Evolutionary conservation across 2,888 invertebrate species (phyloP).

Genomic region (Hedya salicella): DNA sequence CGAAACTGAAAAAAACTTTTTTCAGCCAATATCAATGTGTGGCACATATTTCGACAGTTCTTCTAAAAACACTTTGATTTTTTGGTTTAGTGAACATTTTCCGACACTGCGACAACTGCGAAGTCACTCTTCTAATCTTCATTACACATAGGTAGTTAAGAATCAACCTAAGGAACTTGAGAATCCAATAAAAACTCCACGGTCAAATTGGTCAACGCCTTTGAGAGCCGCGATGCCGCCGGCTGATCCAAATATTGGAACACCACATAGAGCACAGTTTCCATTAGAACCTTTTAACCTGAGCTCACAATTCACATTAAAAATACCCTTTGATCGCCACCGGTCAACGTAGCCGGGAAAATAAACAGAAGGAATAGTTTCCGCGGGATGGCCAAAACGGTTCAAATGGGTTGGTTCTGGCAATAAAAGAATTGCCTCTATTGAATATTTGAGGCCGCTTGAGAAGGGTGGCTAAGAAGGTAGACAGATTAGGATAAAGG

Average conservation of each 20-base stretch:
- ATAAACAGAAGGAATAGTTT: slow-evolving; percentile 27
- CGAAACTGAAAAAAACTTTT: no score
- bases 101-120: no score
- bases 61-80: no score
- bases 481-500: slow-evolving; percentile 17
- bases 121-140: no score
- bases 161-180: no score
- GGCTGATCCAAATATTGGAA: not conserved
- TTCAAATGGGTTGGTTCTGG: slow-evolving; percentile 7
- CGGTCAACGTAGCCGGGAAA: slow-evolving; percentile 24
- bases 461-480: slow-evolving; percentile 20
- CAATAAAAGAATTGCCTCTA: slow-evolving; percentile 28
- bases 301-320: not conserved
- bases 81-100: no score
- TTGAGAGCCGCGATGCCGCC: no score
- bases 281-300: not conserved
- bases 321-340: slow-evolving; percentile 20
- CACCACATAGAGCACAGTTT: not conserved
- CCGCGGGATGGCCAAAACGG: slow-evolving; percentile 15
- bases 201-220: no score
- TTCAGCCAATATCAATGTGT: no score
- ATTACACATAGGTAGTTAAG: no score
- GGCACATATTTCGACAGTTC: no score
- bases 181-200: no score
- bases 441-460: slow-evolving; percentile 33